These are phyloP conservation scores for Ptilonorhynchus violaceus DNA, from an alignment of 2,113 vertebrate genomes.

Conservation along the genomic window DNA sequence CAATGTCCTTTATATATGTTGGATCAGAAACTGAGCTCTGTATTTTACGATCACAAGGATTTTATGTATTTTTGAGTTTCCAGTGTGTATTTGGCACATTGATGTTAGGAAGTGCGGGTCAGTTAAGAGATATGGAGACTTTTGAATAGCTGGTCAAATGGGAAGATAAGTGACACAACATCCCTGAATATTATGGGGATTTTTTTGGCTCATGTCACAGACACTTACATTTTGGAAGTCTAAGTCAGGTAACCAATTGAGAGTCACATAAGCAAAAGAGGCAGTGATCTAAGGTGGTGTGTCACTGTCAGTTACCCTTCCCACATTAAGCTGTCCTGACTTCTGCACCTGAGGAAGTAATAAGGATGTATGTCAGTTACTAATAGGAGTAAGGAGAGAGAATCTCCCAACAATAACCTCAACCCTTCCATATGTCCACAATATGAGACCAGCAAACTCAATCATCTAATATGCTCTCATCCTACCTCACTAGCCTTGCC, in stretches of 20 bases:
- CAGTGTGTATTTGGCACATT: not conserved
- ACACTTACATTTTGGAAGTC: not conserved
- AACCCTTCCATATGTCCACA: not conserved
- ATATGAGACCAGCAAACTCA: not conserved
- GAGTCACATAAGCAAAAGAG: not conserved
- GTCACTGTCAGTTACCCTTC: not conserved
- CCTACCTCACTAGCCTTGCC: not conserved
- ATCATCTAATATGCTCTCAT: not conserved
- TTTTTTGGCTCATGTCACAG: not conserved
- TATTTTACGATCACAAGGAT: not conserved
- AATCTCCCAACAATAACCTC: not conserved
- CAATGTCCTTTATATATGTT: not conserved
- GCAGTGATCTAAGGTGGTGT: not conserved
- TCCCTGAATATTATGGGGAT: not conserved
- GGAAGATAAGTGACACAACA: not conserved
- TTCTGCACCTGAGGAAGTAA: not conserved
- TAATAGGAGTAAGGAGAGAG: not conserved
- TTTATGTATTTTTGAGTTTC: not conserved
- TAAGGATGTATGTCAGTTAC: not conserved
- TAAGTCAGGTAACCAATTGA: not conserved
- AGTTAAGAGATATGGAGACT: not conserved
- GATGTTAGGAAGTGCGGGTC: not conserved
- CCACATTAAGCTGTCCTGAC: not conserved
- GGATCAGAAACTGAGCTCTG: not conserved
- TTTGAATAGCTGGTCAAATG: not conserved